Conservation (phyloP, 2,113 vertebrate genomes). For the Vidua macroura region DNA sequence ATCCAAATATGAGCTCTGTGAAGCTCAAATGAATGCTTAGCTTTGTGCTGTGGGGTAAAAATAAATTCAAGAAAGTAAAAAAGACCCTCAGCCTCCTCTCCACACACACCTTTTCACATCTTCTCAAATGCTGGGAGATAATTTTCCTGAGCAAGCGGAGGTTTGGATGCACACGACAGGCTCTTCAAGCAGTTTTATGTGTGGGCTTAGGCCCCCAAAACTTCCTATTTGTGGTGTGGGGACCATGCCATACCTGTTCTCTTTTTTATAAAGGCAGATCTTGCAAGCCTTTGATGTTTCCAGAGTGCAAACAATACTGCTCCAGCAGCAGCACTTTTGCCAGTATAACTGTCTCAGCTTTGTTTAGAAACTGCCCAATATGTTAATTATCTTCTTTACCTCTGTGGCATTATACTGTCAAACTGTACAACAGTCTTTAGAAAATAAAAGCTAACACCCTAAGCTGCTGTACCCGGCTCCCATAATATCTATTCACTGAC, state of each 20-base stretch:
- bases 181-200: background rate
- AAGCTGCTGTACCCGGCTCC: slow-evolving; percentile 75
- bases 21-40: background rate
- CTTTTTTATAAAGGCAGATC: background rate
- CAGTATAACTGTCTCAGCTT: slow-evolving; percentile 62
- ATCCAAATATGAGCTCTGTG: background rate
- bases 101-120: background rate
- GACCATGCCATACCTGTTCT: background rate
- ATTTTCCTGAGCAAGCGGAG: background rate
- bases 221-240: background rate
- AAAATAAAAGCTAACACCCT: slow-evolving; percentile 76
- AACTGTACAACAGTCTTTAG: slow-evolving; percentile 74
- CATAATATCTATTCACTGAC: slow-evolving; percentile 78
- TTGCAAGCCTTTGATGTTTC: slow-evolving; percentile 24
- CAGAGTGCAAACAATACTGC: background rate
- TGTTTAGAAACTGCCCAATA: slow-evolving; percentile 84
- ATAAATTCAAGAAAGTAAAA: background rate
- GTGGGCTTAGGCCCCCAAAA: background rate
- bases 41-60: slow-evolving; percentile 12
- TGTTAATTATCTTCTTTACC: slow-evolving; percentile 86
- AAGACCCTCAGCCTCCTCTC: background rate
- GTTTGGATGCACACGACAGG: fast-evolving
- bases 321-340: slow-evolving; percentile 7
- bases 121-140: background rate
- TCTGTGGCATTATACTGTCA: slow-evolving; percentile 75